Evolutionary conservation across 2,888 invertebrate species (phyloP).

Genomic region (Stenoptilia bipunctidactyla): DNA sequence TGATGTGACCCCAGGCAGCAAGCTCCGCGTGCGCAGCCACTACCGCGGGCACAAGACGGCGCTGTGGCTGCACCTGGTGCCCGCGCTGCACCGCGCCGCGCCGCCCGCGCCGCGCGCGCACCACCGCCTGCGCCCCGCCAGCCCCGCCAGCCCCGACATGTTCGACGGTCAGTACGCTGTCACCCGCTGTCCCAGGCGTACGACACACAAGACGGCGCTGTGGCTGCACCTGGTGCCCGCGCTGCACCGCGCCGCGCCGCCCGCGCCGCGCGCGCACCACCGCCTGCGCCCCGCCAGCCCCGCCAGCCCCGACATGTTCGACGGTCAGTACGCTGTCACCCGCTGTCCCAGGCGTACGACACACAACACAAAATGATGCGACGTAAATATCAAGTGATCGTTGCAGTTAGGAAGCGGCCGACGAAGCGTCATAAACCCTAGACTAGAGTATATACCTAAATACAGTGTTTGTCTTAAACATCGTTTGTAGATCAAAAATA

Average conservation of each 20-base stretch:
- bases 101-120: constrained; percentile 73
- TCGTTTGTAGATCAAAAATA: too few species aligned
- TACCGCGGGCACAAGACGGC: constrained; percentile 93
- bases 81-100: constrained; percentile 86
- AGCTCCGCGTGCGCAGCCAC: constrained; percentile 83
- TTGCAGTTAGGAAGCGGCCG: too few species aligned
- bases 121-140: constrained; percentile 77
- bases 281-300: constrained; percentile 72
- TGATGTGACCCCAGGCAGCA: constrained; percentile 72
- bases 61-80: constrained; percentile 88
- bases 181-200: background rate
- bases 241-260: constrained; percentile 80
- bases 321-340: constrained; percentile 58
- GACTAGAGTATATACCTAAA: too few species aligned
- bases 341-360: background rate
- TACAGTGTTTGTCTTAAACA: too few species aligned
- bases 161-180: constrained; percentile 73
- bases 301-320: constrained; percentile 77
- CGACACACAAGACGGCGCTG: constrained; percentile 84
- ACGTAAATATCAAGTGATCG: too few species aligned
- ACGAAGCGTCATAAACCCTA: too few species aligned
- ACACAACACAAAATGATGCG: too few species aligned
- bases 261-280: constrained; percentile 78
- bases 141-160: constrained; percentile 71
- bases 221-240: constrained; percentile 91